A percentile compares a stretch with the other conserved stretches of the same genome.
These are phyloP conservation scores for Philypnodon macrostomus DNA, from an alignment of 2,797 vertebrate genomes.

Conservation along the genomic window DNA sequence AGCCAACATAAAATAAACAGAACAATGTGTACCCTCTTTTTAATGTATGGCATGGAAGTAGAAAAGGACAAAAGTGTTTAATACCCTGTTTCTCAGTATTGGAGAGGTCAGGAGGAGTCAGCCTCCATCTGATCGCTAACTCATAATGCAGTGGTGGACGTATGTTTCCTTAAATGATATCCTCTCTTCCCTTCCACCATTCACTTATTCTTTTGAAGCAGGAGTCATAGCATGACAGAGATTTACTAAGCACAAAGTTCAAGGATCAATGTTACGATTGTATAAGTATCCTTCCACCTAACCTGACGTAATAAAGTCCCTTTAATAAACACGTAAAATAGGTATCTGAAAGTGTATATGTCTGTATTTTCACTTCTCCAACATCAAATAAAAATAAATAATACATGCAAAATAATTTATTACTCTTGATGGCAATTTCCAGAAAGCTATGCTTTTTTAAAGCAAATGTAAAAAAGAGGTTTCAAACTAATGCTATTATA, in stretches of 20 bases:
- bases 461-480: conserved; percentile 68
- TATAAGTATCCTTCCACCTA: conserved; percentile 60
- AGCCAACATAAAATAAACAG: conserved; percentile 24
- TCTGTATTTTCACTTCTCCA: conserved; percentile 65
- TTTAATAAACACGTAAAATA: conserved; percentile 56
- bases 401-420: conserved; percentile 80
- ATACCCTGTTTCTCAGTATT: conserved; percentile 78
- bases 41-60: conserved; percentile 45
- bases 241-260: conserved; percentile 65
- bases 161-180: conserved; percentile 35
- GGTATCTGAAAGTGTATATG: conserved; percentile 48
- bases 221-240: conserved; percentile 46
- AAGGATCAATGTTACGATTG: conserved; percentile 69
- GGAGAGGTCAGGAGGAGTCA: conserved; percentile 52
- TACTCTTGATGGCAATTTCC: conserved; percentile 69
- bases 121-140: conserved; percentile 15
- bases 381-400: conserved; percentile 67
- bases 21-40: conserved; percentile 34
- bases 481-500: conserved; percentile 80
- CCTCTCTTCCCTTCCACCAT: conserved; percentile 52
- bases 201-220: conserved; percentile 35
- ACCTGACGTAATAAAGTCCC: conserved; percentile 54
- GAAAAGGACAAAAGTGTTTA: conserved; percentile 49
- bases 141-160: conserved; percentile 26
- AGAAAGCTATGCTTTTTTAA: conserved; percentile 69